Evolutionary conservation across 2,113 vertebrate genomes (phyloP).

Genomic region (Azemiops feae): DNA sequence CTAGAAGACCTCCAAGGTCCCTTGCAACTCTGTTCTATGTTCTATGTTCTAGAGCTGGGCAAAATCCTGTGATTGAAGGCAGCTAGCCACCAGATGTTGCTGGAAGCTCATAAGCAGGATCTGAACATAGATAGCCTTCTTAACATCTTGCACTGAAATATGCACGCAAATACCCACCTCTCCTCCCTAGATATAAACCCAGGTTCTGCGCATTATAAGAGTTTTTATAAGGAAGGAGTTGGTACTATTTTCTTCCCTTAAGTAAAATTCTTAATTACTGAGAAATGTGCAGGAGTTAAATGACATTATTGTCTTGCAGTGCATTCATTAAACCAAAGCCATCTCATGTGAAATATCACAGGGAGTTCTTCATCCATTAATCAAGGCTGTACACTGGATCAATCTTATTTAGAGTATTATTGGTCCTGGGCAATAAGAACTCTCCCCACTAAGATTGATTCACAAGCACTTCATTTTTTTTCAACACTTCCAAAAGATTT

Average conservation of each 20-base stretch:
- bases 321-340: not conserved
- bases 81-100: not conserved
- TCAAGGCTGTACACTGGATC: not conserved
- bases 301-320: not conserved
- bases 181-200: not conserved
- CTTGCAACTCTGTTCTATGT: not conserved
- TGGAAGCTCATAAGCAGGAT: not conserved
- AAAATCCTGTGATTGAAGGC: not conserved
- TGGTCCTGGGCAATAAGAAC: not conserved
- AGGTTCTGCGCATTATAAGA: not conserved
- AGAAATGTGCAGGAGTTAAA: not conserved
- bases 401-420: not conserved
- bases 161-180: not conserved
- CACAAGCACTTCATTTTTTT: constrained; percentile 7
- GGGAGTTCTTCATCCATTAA: not conserved
- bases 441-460: not conserved
- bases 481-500: constrained; percentile 35
- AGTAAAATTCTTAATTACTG: not conserved
- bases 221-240: not conserved
- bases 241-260: not conserved
- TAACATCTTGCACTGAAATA: not conserved
- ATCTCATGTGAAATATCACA: not conserved
- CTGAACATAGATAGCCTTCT: not conserved
- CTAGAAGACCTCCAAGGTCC: not conserved
- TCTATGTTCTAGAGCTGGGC: not conserved